A percentile compares a stretch with the other conserved stretches of the same genome.
Conservation (phyloP, 2,113 vertebrate species). For the Anoura caudifer region DNA sequence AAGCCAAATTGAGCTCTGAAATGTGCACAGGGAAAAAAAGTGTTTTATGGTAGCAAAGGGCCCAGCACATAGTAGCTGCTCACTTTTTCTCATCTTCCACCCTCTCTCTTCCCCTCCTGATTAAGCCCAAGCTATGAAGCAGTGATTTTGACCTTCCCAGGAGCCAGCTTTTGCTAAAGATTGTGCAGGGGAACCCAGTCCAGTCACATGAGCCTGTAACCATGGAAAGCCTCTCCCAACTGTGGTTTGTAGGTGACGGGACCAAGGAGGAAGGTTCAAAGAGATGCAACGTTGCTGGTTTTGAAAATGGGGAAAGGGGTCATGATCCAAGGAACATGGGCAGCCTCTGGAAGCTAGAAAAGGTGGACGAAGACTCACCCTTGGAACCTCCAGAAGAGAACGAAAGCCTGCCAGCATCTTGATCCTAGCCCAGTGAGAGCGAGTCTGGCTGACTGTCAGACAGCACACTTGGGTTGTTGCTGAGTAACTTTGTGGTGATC, state of each 20-base stretch:
- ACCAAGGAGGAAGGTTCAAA: neutral
- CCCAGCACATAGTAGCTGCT: neutral
- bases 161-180: neutral
- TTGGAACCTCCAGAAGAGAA: neutral
- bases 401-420: accelerated
- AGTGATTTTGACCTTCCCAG: neutral
- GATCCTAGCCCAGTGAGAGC: neutral
- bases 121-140: neutral
- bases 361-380: neutral
- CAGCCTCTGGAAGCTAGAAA: neutral
- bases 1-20: neutral
- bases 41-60: neutral
- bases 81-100: neutral
- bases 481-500: no score
- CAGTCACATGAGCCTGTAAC: neutral
- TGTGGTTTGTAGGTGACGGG: neutral
- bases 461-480: neutral
- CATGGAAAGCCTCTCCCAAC: neutral
- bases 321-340: neutral
- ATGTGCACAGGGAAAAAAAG: neutral
- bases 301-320: neutral
- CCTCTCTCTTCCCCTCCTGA: neutral
- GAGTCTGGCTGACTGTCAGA: neutral
- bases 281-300: neutral
- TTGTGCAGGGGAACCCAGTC: neutral